A percentile compares a stretch with the other conserved stretches of the same genome.
phyloP scores from a whole-genome alignment of 2,888 invertebrate species.

The Melanotus villosus region DNA sequence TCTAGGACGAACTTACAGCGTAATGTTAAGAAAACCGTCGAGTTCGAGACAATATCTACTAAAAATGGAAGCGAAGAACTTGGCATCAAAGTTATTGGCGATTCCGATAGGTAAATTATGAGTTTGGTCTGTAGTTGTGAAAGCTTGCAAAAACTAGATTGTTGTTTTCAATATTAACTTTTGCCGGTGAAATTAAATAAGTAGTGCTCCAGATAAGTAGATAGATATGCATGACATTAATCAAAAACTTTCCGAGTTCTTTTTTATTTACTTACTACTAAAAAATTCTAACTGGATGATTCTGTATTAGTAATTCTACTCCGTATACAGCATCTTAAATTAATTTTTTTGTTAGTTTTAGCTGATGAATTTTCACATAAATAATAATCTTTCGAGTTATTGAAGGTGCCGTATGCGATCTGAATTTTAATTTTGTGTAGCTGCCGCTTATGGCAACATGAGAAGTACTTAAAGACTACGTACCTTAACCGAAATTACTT shows the following conservation, averaged over 20 bases:
- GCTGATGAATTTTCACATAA: too few relatives aligned
- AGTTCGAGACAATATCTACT: slow-evolving; percentile 54
- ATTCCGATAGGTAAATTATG: slow-evolving; percentile 57
- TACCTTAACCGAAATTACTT: too few relatives aligned
- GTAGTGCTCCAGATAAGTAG: neutral
- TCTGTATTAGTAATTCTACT: too few relatives aligned
- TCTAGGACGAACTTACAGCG: slow-evolving; percentile 23
- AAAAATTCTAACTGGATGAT: neutral
- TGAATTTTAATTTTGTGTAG: too few relatives aligned
- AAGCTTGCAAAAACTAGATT: slow-evolving; percentile 1
- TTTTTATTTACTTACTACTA: neutral
- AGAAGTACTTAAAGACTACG: too few relatives aligned
- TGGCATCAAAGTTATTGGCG: slow-evolving; percentile 43
- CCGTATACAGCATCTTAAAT: too few relatives aligned
- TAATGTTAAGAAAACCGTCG: slow-evolving; percentile 56
- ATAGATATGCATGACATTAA: neutral
- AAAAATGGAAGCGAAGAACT: slow-evolving; percentile 52
- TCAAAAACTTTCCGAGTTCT: neutral
- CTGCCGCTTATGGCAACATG: too few relatives aligned
- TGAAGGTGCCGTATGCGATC: too few relatives aligned
- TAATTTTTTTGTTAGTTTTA: too few relatives aligned
- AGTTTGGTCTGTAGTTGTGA: slow-evolving; percentile 9
- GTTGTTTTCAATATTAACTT: neutral
- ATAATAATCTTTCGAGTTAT: too few relatives aligned
- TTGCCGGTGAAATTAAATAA: neutral